Evolutionary conservation across 1,140 invertebrate species (phyloP), one percentile per base, ranked within the genome.

Genomic region (Sarcophaga peregrina): DNA sequence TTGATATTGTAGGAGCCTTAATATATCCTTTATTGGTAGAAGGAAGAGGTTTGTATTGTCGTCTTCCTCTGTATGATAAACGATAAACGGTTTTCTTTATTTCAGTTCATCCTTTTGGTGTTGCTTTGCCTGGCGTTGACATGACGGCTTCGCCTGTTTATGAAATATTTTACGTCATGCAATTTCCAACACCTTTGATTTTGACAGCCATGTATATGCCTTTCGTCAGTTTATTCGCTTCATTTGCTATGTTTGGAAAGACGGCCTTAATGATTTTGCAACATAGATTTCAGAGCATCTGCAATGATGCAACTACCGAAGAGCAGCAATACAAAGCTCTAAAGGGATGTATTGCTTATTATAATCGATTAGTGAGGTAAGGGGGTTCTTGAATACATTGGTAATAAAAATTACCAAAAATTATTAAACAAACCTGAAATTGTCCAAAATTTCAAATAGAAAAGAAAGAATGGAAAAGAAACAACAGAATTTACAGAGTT

Each of bases 141-240:
- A 84, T 88, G 83, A 86, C 85, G n/a, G 68, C 78, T 5, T 74
- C 86, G 4, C 89, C 89, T 0, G 17, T 86, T n/a, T 90, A 87
- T 81, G 87, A 90, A 81, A 80, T 87, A 7, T 50, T 87, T 20
- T 90, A 87, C 81, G n/a, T 89, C 45, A 48, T 85, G 76, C 85
- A 90, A 83, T 37, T 89, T 10, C 84, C 87, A 25, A 84, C 82
- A 5, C 87, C 87, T 17, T 15, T 89, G 6, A 78, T 88, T 4
- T 81, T 90, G 15, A 85, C 85, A 10, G 80, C 85, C 73, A 85
- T 90, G 86, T 90, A 90, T 68, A 89, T 90, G 89, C 87, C 89
- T 4, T 90, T 88, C 83, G 86, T 90, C 8, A 89, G 85, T 82
- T 83, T 90, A 17, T 90, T 90, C 72, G 89, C 85, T 13, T 85